phyloP scores from a whole-genome alignment of 2,797 vertebrate genomes.

The Bovichtus variegatus region DNA sequence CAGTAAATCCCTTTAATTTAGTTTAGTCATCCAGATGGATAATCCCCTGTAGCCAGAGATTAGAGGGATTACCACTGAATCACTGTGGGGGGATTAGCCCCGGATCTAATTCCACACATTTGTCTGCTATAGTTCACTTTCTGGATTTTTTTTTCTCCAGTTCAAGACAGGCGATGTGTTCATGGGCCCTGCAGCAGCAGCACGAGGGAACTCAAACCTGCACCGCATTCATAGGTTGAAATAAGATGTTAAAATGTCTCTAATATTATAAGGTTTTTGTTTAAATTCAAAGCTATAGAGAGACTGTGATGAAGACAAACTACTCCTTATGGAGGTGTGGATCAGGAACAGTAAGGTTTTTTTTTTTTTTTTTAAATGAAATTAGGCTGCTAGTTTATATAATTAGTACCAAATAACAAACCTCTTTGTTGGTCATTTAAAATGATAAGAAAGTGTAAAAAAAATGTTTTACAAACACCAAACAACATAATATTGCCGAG shows the following conservation, averaged over 20 bases:
- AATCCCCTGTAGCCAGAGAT: slow-evolving; percentile 79
- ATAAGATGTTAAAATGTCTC: neutral
- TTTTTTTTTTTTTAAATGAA: too few species aligned
- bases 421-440: neutral
- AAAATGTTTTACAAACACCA: too few species aligned
- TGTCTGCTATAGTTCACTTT: slow-evolving; percentile 67
- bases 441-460: neutral
- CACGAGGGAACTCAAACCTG: too few species aligned
- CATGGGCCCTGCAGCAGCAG: neutral
- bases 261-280: neutral
- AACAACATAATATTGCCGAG: too few species aligned
- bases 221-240: neutral
- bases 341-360: neutral
- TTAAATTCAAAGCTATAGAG: neutral
- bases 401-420: neutral
- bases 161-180: neutral
- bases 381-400: neutral
- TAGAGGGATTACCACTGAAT: slow-evolving; percentile 79
- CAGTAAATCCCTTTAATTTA: slow-evolving; percentile 76
- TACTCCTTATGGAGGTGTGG: neutral
- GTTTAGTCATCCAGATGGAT: slow-evolving; percentile 72
- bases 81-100: slow-evolving; percentile 69
- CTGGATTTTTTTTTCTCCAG: slow-evolving; percentile 45
- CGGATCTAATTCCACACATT: slow-evolving; percentile 51
- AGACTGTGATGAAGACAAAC: neutral